Conservation (phyloP, 2,113 vertebrate genomes). For the Scomber japonicus region DNA sequence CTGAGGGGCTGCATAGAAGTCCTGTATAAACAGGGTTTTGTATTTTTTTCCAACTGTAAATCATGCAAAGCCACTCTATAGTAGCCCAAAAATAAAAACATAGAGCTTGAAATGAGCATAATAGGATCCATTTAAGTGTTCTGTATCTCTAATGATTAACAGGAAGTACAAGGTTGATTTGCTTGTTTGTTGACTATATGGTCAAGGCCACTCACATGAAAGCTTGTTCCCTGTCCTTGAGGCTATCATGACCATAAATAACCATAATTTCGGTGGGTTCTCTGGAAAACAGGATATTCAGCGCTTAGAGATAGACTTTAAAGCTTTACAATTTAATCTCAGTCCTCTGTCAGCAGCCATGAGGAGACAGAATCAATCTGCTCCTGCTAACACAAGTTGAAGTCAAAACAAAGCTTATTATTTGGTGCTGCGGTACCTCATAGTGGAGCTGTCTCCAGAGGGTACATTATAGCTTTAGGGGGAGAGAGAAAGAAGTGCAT, state of each 20-base stretch:
- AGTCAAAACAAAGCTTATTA: constrained; percentile 57
- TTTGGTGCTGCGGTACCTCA: constrained; percentile 55
- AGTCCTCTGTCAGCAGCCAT: constrained; percentile 26
- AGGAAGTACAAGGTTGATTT: constrained; percentile 23
- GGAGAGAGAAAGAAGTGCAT: constrained; percentile 10
- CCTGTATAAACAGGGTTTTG: too few species aligned
- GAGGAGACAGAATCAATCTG: constrained; percentile 43
- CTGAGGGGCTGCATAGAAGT: too few species aligned
- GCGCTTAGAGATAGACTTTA: constrained; percentile 22
- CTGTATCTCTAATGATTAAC: constrained; percentile 38
- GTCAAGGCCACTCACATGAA: constrained; percentile 32
- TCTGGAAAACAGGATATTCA: constrained; percentile 38
- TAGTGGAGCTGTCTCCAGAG: constrained; percentile 34
- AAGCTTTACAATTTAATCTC: constrained; percentile 36
- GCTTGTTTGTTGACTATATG: background rate
- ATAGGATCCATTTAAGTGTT: background rate
- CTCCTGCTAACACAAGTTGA: constrained; percentile 30
- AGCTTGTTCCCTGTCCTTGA: constrained; percentile 42
- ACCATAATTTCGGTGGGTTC: background rate
- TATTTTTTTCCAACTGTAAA: too few species aligned
- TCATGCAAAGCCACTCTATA: too few species aligned
- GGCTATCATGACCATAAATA: constrained; percentile 52
- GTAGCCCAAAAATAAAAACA: too few species aligned
- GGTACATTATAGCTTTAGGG: constrained; percentile 20
- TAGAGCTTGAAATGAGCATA: too few species aligned